These are phyloP conservation scores for Alviniconcha strummeri DNA, from an alignment of 2,888 invertebrate species.

Conservation along the genomic window DNA sequence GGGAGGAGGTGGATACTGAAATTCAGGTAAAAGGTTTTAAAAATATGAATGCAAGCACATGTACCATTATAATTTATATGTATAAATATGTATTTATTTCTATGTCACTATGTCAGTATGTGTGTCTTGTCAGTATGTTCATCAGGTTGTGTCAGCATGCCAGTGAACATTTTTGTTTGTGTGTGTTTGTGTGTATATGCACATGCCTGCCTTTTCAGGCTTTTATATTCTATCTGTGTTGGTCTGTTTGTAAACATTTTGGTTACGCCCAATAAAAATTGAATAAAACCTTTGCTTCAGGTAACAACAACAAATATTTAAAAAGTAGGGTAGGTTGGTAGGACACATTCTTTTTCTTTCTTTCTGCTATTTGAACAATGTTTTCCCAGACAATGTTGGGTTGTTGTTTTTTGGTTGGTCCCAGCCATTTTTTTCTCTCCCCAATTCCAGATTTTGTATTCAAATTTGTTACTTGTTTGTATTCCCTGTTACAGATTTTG, in stretches of 20 bases:
- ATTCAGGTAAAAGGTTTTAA: constrained; percentile 53
- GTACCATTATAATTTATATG: neutral
- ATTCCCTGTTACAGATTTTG: constrained; percentile 49
- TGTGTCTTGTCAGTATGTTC: neutral
- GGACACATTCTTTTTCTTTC: neutral
- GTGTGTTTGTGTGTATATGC: neutral
- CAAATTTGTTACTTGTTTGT: constrained; percentile 30
- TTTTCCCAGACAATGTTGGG: too few relatives aligned
- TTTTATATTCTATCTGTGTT: too few relatives aligned
- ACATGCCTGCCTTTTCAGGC: neutral
- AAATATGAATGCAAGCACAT: neutral
- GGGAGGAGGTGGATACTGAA: constrained; percentile 56
- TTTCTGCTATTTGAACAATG: neutral
- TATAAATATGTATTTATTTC: neutral
- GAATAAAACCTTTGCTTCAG: too few relatives aligned
- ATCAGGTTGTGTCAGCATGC: neutral
- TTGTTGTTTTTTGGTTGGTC: neutral
- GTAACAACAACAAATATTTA: too few relatives aligned
- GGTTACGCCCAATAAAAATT: too few relatives aligned
- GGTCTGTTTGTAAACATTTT: too few relatives aligned
- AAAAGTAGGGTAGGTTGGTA: too few relatives aligned
- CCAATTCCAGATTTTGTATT: constrained; percentile 54
- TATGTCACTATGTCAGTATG: too few relatives aligned
- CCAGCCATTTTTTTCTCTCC: neutral
- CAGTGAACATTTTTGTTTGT: neutral